Evolutionary conservation across 2,797 vertebrate species (phyloP), one percentile per base, ranked within the genome.

Genomic region (Ctenosaura bakeri): DNA sequence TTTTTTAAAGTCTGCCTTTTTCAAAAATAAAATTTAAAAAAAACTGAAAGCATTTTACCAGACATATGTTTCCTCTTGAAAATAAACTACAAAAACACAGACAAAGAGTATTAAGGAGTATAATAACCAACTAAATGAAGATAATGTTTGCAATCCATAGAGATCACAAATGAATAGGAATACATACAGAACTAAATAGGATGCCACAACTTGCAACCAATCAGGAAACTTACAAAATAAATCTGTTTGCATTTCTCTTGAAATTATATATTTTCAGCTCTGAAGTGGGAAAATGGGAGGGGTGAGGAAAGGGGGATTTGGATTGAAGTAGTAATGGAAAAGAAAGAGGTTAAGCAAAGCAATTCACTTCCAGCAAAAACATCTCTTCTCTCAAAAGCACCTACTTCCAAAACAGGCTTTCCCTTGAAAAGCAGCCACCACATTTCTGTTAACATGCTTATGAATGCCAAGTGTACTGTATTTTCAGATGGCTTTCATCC

Each of bases 1-100:
- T 42, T 42, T 38, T 87, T 71, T 73, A 79, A 91, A 50, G 8
- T 22, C 82, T 69, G 29, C 0, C 66, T 87, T 92, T 90, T 35
- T 2, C 35, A 76, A 74, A 76, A 38, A 76, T 32, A n/a, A 38
- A 73, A 42, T 42, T 42, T 35, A 66, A 87, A 92, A 77, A 38
- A 69, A 16, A 59, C 74, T 54, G 20, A 16, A 18, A 20, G n/a
- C 20, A 35, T 12, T 64, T 59, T 62, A 24, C 10, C 24, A 83
- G 38, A 46, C 42, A 6, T 20, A 32, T 20, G 46, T 56, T 16
- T 81, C 6, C 2, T 22, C 79, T 83, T 52, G 83, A 32, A 52
- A 50, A n/a, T 38, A 32, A 71, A 50, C 24, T 3, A 22, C 3
- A 64, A 64, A 64, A 64, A 64, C 62, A 42, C 42, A 42, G 42